Evolutionary conservation across 2,797 vertebrate species (phyloP), one percentile per base, ranked within the genome.

Genomic region (Argya squamiceps): DNA sequence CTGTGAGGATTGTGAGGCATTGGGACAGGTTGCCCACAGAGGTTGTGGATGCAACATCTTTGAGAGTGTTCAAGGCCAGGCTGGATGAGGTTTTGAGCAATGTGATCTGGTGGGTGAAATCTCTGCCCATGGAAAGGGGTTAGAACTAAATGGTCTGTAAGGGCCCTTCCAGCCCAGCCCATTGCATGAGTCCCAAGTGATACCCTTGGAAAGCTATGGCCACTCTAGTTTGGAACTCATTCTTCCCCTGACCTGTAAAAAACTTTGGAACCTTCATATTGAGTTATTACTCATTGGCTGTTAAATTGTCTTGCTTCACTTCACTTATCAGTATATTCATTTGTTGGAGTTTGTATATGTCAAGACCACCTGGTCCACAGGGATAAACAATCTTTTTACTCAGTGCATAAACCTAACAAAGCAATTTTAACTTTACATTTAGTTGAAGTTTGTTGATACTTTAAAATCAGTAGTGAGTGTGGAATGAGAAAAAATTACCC

Each of bases 391-490:
- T 89, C 36, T 81, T 89, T 93, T 77, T 69, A 73, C 34, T 59
- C 44, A 74, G 37, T 34, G 55, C 60, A 89, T 94, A 94, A 81
- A 92, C 85, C 78, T 88, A 92, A 70, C 2, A 3, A 74, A 85
- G 50, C 12, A 89, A 84, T 78, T 92, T 89, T 70, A 95, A 14
- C 46, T 80, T 96, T 77, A 94, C 55, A 75, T 75, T 84, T 93
- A 89, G 29, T 18, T 93, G 80, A 77, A 80, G 74, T 74, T 64
- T 82, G 53, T 88, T 88, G 79, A 91, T 90, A 49, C 37, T 90
- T 84, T 55, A 94, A 63, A 95, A 94, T 86, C 68, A 82, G 26
- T 71, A 92, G 15, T 86, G 58, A 88, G 39, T 50, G 63, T 49
- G 21, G 70, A 92, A 96, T 88, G 82, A 92, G 56, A 79, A 88